Conservation (phyloP, 2,113 vertebrate species). For the Xyrauchen texanus region DNA sequence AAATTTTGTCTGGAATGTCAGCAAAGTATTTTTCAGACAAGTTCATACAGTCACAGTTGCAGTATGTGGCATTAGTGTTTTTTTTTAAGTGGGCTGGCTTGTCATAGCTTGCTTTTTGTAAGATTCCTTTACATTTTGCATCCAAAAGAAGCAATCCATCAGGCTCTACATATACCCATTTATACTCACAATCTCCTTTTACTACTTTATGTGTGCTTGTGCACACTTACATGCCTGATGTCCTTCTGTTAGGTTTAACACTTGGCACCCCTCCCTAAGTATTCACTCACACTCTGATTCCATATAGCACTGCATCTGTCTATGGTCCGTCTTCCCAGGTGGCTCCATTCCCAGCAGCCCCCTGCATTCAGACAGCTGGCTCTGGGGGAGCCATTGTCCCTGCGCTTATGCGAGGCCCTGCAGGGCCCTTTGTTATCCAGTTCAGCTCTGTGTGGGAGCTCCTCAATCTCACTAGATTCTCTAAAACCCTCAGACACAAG, state of each 20-base stretch:
- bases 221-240: background rate
- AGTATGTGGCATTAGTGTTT: too few relatives aligned
- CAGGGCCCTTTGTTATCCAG: slow-evolving; percentile 64
- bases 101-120: too few relatives aligned
- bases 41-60: too few relatives aligned
- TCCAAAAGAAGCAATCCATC: too few relatives aligned
- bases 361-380: slow-evolving; percentile 66
- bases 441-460: slow-evolving; percentile 27
- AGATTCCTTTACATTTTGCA: too few relatives aligned
- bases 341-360: slow-evolving; percentile 51
- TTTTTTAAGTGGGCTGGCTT: too few relatives aligned
- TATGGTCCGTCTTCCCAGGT: slow-evolving; percentile 61
- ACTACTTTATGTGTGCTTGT: background rate
- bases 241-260: slow-evolving; percentile 17
- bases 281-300: background rate
- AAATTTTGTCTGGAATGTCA: too few relatives aligned
- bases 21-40: too few relatives aligned
- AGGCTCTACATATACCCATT: background rate
- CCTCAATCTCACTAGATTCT: slow-evolving; percentile 11
- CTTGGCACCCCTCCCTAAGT: slow-evolving; percentile 6
- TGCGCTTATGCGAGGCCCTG: slow-evolving; percentile 51
- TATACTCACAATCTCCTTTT: background rate
- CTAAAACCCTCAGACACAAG: background rate
- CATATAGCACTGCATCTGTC: slow-evolving; percentile 60
- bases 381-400: slow-evolving; percentile 64